These are phyloP conservation scores for Orthosia gracilis DNA, from an alignment of 2,888 invertebrate species.

Conservation along the genomic window DNA sequence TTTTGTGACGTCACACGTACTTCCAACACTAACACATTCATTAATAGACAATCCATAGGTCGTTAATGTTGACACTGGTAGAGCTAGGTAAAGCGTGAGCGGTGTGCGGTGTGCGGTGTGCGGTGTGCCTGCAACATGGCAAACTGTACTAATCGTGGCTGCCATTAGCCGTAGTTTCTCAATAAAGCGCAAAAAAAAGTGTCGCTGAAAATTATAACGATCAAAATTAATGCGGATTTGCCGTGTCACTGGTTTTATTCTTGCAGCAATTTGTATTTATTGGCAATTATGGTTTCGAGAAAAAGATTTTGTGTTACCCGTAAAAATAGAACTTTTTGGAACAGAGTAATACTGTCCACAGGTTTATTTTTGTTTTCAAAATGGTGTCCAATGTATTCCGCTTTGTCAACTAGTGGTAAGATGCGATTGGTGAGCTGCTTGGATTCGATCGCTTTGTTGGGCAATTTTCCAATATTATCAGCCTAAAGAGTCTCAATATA, in stretches of 20 bases:
- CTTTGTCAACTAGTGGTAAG: no score
- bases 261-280: neutral
- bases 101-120: neutral
- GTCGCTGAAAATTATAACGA: constrained; percentile 6
- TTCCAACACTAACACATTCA: no score
- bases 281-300: neutral
- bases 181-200: constrained; percentile 30
- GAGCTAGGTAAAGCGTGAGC: neutral
- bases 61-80: neutral
- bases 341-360: no score
- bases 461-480: neutral
- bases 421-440: no score
- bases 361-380: neutral
- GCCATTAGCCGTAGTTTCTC: constrained; percentile 14
- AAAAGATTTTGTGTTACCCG: no score
- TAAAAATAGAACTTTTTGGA: neutral
- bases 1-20: no score
- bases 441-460: neutral
- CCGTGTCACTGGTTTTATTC: neutral
- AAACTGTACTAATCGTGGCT: constrained; percentile 9
- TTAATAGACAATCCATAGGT: neutral
- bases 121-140: neutral
- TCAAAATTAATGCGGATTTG: neutral
- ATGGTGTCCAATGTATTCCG: neutral
- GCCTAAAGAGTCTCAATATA: no score